Percentiles rank a stretch among this genome's conserved stretches.
These are phyloP conservation scores for Rhinoraja longicauda DNA, from an alignment of 2,797 vertebrate genomes.

Conservation along the genomic window DNA sequence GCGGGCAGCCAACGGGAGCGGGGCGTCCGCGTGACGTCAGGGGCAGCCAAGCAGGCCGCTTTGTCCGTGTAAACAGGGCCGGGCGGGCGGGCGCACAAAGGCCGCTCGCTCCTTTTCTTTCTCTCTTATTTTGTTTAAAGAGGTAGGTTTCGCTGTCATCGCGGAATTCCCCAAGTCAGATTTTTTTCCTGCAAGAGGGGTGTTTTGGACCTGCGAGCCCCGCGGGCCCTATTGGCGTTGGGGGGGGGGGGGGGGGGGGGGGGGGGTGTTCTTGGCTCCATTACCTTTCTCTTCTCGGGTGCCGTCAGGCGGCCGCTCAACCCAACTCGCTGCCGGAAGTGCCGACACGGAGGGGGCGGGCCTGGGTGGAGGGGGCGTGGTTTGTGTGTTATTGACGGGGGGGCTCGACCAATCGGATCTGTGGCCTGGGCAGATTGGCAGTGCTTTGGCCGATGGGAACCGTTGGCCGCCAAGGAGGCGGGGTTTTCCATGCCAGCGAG, in stretches of 20 bases:
- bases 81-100: not conserved
- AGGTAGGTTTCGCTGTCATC: not conserved
- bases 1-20: not conserved
- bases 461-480: not conserved
- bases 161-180: not conserved
- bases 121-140: not conserved
- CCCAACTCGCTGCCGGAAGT: not conserved
- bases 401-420: not conserved
- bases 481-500: not conserved
- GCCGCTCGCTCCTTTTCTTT: not conserved
- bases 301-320: not conserved
- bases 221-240: not conserved
- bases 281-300: not conserved
- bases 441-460: not conserved
- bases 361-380: not conserved
- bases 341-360: not conserved
- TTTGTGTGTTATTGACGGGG: not conserved
- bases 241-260: no score
- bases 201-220: not conserved
- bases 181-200: not conserved
- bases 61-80: constrained; percentile 23
- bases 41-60: constrained; percentile 7
- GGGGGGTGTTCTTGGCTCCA: not conserved
- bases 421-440: no score
- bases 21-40: constrained; percentile 3